A percentile compares a stretch with the other conserved stretches of the same genome.
Evolutionary conservation across 2,113 vertebrate genomes (phyloP).

Genomic region (Tyrannus savana): DNA sequence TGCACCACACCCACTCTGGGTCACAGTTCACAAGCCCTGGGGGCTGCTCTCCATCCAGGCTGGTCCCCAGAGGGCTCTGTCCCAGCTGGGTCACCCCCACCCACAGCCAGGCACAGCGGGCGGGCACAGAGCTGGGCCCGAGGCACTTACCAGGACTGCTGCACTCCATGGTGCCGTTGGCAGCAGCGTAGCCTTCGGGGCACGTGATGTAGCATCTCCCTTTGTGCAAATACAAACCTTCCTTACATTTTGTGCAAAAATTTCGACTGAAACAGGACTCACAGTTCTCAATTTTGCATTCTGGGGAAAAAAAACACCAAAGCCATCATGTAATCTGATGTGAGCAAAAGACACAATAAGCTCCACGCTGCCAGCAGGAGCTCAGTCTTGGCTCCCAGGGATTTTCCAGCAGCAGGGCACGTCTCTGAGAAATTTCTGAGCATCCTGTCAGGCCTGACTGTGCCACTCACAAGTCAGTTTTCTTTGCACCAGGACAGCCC

Average conservation of each 20-base stretch:
- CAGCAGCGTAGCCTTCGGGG: slow-evolving; percentile 83
- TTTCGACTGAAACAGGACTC: slow-evolving; percentile 97
- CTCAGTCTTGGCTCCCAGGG: not conserved
- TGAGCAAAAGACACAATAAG: not conserved
- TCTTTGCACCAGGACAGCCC: not conserved
- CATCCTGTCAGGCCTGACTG: not conserved
- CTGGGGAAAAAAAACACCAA: slow-evolving; percentile 69
- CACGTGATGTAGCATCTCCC: slow-evolving; percentile 90
- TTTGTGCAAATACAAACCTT: slow-evolving; percentile 94
- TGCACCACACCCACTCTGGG: fast-evolving
- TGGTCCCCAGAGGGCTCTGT: not conserved
- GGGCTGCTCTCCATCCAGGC: not conserved
- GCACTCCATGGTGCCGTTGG: slow-evolving; percentile 94
- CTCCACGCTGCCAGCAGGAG: too few species aligned
- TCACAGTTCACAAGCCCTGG: fast-evolving
- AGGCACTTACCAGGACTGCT: slow-evolving; percentile 83
- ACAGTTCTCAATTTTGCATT: slow-evolving; percentile 98
- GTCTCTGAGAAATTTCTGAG: not conserved
- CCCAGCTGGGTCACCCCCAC: not conserved
- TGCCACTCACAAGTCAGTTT: not conserved
- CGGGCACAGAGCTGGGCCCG: fast-evolving
- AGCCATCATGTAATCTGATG: not conserved
- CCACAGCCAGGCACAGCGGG: fast-evolving
- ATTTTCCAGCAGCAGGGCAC: not conserved
- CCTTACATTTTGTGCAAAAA: slow-evolving; percentile 99